phyloP scores from a whole-genome alignment of 2,797 vertebrate genomes.

The Erpetoichthys calabaricus region DNA sequence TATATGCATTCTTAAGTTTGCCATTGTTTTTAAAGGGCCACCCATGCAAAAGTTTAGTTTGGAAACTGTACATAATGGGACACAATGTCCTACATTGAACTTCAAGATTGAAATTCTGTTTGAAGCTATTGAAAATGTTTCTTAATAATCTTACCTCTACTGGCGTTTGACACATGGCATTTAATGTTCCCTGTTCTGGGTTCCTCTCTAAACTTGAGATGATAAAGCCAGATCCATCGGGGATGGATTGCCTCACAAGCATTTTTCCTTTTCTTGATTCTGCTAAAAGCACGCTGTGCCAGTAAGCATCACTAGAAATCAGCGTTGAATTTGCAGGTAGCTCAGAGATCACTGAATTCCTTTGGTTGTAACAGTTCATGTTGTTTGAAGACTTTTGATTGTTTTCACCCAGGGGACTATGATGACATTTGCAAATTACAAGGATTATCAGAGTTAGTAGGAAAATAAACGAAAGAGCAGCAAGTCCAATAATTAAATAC shows the following conservation, averaged over 20 bases:
- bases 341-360: slow-evolving; percentile 18
- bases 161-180: slow-evolving; percentile 21
- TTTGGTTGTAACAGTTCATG: slow-evolving; percentile 27
- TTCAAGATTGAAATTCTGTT: too few relatives aligned
- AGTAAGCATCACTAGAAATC: slow-evolving; percentile 32
- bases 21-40: too few relatives aligned
- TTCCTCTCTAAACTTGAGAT: slow-evolving; percentile 28
- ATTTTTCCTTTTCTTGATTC: slow-evolving; percentile 29
- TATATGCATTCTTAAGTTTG: too few relatives aligned
- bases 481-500: slow-evolving; percentile 27
- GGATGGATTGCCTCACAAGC: slow-evolving; percentile 25
- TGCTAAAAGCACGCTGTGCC: slow-evolving; percentile 28
- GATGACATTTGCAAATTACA: slow-evolving; percentile 27
- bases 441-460: slow-evolving; percentile 27
- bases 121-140: too few relatives aligned
- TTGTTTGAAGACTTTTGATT: slow-evolving; percentile 23
- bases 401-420: too few relatives aligned
- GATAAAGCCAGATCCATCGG: slow-evolving; percentile 25
- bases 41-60: too few relatives aligned
- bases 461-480: slow-evolving; percentile 25
- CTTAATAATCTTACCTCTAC: slow-evolving; percentile 18
- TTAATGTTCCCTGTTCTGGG: slow-evolving; percentile 21
- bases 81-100: too few relatives aligned
- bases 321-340: too few relatives aligned
- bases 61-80: too few relatives aligned